Evolutionary conservation across 2,797 vertebrate species (phyloP), one percentile per base, ranked within the genome.

Genomic region (Yasuhikotakia modesta): DNA sequence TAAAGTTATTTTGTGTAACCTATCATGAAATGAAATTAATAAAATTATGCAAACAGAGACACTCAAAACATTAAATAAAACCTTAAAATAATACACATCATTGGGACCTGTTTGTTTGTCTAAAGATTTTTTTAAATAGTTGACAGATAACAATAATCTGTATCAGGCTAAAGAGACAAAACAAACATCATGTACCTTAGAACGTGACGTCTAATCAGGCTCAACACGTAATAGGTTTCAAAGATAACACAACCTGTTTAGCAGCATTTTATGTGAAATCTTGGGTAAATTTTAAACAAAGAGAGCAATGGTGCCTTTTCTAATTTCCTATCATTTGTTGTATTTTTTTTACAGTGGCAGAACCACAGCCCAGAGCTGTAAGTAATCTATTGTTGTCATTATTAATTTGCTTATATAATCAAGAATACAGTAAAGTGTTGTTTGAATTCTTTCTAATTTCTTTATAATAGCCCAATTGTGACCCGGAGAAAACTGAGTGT

Each of bases 391-490:
- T 57, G n/a, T 3, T 7, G 1, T 16, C 27, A 55, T 1, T 39
- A 8, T 55, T 55, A 58, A 13, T 16, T 57, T 14, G 24, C 13
- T 12, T 17, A 12, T 58, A 63, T n/a, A 35, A 11, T 19, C 0
- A 39, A 27, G 6, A 55, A 53, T 30, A 45, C 7, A 0, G 19
- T 53, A 53, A 74, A 53, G 5, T 55, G 12, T 45, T 5, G 13
- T 27, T 19, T 76, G 1, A 58, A 60, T 32, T 32, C 12, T 55
- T 8, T 69, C 39, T 58, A 11, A n/a, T 19, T 35, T 27, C 21
- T 17, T 43, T 53, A 35, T 21, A 39, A 57, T 13, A 84, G 82
- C 16, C 76, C 14, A 3, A 12, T 11, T 64, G 73, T 17, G 30
- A 16, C 7, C 11, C 48, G 22, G 13, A 7, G 13, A 1, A 1